These are phyloP conservation scores for Microtus richardsoni DNA, from an alignment of 2,113 vertebrate species.

Conservation along the genomic window DNA sequence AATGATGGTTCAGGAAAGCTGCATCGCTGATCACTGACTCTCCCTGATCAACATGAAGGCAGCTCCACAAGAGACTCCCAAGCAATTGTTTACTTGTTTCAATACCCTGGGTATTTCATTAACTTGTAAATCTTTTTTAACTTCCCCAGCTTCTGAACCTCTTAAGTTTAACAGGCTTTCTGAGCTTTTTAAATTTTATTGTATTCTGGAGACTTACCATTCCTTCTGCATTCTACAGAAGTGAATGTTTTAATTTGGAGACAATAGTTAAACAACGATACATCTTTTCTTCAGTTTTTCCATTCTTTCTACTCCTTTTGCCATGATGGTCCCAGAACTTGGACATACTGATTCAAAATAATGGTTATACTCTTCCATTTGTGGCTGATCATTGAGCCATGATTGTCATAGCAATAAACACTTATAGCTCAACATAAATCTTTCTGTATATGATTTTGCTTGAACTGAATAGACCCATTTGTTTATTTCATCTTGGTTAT, in stretches of 20 bases:
- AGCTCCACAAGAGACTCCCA: background rate
- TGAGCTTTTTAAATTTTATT: background rate
- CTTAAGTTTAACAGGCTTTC: background rate
- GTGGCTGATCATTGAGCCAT: background rate
- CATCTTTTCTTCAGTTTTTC: background rate
- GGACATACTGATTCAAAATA: background rate
- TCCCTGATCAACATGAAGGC: background rate
- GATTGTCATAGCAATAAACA: background rate
- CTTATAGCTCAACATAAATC: background rate
- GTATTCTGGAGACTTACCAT: background rate
- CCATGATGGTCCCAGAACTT: background rate
- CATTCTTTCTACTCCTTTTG: background rate
- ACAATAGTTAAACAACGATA: background rate
- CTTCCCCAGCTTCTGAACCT: background rate
- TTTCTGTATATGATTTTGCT: background rate
- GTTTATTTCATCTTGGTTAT: background rate
- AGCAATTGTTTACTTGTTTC: background rate
- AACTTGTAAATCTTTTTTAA: background rate
- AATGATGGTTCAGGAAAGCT: background rate
- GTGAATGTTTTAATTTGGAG: background rate
- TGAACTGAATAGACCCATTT: background rate
- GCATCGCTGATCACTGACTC: background rate
- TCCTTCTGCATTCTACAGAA: background rate
- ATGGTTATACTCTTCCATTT: background rate
- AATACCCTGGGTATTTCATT: background rate